These are phyloP conservation scores for Drosophila lutescens DNA, from an alignment of 2,888 invertebrate genomes.

Conservation along the genomic window DNA sequence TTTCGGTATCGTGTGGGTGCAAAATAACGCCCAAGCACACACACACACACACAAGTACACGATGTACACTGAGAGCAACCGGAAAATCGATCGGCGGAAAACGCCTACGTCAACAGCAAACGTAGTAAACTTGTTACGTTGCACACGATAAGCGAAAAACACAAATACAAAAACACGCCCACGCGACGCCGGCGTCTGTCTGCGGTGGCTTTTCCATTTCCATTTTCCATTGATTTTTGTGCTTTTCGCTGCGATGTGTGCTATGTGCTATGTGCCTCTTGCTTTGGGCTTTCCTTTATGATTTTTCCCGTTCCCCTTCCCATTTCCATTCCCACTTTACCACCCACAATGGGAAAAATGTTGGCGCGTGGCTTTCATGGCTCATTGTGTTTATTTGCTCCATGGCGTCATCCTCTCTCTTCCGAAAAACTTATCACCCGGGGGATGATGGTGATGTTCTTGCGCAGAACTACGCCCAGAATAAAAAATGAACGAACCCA, in stretches of 20 bases:
- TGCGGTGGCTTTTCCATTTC: slow-evolving; percentile 33
- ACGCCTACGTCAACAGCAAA: slow-evolving; percentile 73
- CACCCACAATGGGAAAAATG: slow-evolving; percentile 41
- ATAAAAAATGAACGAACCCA: slow-evolving; percentile 11
- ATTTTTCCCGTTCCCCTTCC: slow-evolving; percentile 3
- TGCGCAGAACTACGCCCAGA: slow-evolving; percentile 42
- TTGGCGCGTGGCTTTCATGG: slow-evolving; percentile 73
- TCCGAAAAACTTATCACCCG: slow-evolving; percentile 18
- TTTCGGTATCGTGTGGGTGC: slow-evolving; percentile 38
- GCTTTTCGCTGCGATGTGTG: slow-evolving; percentile 15
- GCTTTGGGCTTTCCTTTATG: slow-evolving; percentile 46
- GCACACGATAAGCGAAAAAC: slow-evolving; percentile 1
- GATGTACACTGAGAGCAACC: slow-evolving; percentile 3
- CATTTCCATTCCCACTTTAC: no score
- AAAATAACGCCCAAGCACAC: slow-evolving; percentile 8
- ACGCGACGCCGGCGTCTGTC: slow-evolving; percentile 36
- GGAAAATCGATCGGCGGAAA: slow-evolving; percentile 63
- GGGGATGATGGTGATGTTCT: slow-evolving; percentile 39
- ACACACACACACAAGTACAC: slow-evolving; percentile 22
- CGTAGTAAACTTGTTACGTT: slow-evolving; percentile 62
- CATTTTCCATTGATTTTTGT: slow-evolving; percentile 64
- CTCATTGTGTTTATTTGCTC: slow-evolving; percentile 55
- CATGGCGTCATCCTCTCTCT: slow-evolving; percentile 73
- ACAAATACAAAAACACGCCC: slow-evolving; percentile 17
- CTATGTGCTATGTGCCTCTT: neutral